Percentiles rank a stretch among this genome's conserved stretches.
phyloP scores from a whole-genome alignment of 1,140 invertebrate species.

The Apocrypta bakeri region DNA sequence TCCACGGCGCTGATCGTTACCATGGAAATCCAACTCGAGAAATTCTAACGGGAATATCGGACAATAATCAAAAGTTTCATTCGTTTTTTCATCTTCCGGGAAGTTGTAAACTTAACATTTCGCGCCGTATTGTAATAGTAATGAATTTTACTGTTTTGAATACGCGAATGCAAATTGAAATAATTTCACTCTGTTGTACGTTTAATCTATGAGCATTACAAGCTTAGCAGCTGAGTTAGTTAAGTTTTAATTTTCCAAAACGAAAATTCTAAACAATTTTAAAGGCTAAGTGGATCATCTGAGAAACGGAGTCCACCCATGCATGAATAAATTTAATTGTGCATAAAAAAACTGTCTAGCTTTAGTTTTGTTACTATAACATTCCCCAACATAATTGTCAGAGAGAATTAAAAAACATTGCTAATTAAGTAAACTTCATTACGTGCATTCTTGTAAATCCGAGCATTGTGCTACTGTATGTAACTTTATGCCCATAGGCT shows the following conservation, averaged over 20 bases:
- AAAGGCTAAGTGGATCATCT: neutral
- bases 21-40: neutral
- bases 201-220: neutral
- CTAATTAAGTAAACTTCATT: neutral
- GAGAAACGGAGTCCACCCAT: neutral
- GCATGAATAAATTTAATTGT: neutral
- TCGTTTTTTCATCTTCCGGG: neutral
- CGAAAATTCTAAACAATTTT: neutral
- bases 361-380: neutral
- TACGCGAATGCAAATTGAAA: neutral
- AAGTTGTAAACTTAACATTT: neutral
- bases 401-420: neutral
- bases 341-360: neutral
- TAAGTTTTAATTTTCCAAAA: neutral
- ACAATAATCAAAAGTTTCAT: neutral
- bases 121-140: neutral
- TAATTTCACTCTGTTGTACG: neutral
- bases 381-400: neutral
- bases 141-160: neutral
- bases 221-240: neutral
- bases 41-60: conserved; percentile 12
- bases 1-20: neutral
- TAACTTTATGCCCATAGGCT: neutral
- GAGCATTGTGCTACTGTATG: conserved; percentile 1
- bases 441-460: neutral